Percentiles rank a stretch among this genome's conserved stretches.
Evolutionary conservation across 2,888 invertebrate genomes (phyloP).

Genomic region (Sericinus montela): DNA sequence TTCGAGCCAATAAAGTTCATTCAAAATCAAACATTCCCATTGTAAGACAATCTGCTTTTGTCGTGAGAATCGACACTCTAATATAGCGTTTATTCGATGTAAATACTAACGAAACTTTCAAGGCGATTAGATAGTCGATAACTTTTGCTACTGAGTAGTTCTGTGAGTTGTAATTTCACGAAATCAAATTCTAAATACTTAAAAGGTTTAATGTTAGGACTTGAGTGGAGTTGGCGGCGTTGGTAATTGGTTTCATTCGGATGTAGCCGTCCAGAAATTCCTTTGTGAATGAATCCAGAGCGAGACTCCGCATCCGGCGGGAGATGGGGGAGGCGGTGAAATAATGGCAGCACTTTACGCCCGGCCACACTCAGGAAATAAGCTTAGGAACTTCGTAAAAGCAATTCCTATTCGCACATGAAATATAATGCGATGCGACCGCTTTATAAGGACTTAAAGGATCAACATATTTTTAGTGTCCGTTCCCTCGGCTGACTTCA

Average conservation of each 20-base stretch:
- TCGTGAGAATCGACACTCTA: not conserved
- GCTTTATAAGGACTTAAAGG: slow-evolving; percentile 71
- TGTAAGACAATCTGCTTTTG: not conserved
- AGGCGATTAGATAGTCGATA: not conserved
- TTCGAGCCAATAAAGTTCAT: too few species aligned
- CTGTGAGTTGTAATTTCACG: not conserved
- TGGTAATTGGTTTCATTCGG: slow-evolving; percentile 57
- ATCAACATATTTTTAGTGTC: slow-evolving; percentile 46
- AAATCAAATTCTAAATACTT: not conserved
- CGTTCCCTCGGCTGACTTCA: slow-evolving; percentile 30
- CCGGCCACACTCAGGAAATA: slow-evolving; percentile 74
- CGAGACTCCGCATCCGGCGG: slow-evolving; percentile 39
- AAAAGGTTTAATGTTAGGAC: slow-evolving; percentile 13
- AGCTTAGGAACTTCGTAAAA: slow-evolving; percentile 78
- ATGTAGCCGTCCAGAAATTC: slow-evolving; percentile 63
- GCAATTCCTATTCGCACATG: slow-evolving; percentile 73
- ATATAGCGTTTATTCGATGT: not conserved
- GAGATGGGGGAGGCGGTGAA: slow-evolving; percentile 35
- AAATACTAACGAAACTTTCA: not conserved
- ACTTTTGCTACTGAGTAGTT: not conserved
- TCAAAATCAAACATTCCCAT: not conserved
- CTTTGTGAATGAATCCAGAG: slow-evolving; percentile 45
- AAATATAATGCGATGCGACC: slow-evolving; percentile 73
- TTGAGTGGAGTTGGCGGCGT: slow-evolving; percentile 21
- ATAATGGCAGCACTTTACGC: slow-evolving; percentile 76